Percentiles rank a stretch among this genome's conserved stretches.
These are phyloP conservation scores for Caloenas nicobarica DNA, from an alignment of 2,113 vertebrate species.

Conservation along the genomic window DNA sequence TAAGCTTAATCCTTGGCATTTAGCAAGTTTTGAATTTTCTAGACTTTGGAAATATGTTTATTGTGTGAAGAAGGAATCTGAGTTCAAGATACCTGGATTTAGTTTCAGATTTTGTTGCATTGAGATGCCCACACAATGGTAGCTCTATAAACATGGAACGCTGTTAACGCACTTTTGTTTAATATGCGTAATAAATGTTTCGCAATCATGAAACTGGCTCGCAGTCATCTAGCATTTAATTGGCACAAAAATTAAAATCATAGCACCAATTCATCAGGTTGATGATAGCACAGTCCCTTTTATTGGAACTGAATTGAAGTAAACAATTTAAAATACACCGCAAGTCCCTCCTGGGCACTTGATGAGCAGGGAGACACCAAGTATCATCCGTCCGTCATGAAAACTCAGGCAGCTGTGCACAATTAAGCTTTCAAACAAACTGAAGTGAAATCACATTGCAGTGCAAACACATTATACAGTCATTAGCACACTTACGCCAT, in stretches of 20 bases:
- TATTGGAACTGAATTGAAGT: background rate
- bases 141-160: background rate
- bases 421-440: slow-evolving; percentile 37
- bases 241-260: background rate
- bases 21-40: background rate
- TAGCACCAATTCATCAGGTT: background rate
- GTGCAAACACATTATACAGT: slow-evolving; percentile 57
- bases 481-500: slow-evolving; percentile 39
- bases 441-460: slow-evolving; percentile 29
- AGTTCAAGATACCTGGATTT: background rate
- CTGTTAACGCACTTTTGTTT: background rate
- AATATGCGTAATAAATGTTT: background rate
- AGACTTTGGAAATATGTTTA: background rate
- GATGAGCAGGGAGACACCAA: background rate
- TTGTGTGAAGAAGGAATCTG: background rate
- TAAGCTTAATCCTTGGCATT: background rate
- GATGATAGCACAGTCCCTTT: background rate
- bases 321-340: background rate
- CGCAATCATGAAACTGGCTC: background rate
- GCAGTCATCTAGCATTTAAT: background rate
- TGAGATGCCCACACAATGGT: background rate
- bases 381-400: slow-evolving; percentile 27
- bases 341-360: background rate
- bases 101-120: background rate
- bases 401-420: slow-evolving; percentile 34